These are phyloP conservation scores for Drosophila mojavensis DNA, from an alignment of 1,140 invertebrate species.

Conservation along the genomic window DNA sequence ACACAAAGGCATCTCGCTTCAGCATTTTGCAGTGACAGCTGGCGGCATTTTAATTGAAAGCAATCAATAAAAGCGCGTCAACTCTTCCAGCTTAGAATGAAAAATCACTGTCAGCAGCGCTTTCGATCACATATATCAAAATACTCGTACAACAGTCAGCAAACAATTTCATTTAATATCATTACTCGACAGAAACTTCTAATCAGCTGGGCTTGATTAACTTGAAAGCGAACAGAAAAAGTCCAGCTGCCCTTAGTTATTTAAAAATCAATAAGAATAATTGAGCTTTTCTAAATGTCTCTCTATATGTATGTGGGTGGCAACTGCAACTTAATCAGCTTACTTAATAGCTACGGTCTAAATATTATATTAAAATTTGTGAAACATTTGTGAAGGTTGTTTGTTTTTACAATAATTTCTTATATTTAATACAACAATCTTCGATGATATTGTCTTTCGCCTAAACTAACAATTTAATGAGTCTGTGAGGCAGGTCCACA, in stretches of 20 bases:
- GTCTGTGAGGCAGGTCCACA: too few species aligned
- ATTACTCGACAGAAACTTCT: background rate
- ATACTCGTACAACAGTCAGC: background rate
- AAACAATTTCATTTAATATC: background rate
- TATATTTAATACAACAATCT: too few species aligned
- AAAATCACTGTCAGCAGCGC: constrained; percentile 2
- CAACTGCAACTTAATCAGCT: background rate
- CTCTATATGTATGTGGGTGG: too few species aligned
- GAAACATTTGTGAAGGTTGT: too few species aligned
- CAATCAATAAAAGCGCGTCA: constrained; percentile 61
- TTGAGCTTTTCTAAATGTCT: background rate
- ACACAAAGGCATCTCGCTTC: constrained; percentile 70
- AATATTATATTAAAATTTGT: too few species aligned
- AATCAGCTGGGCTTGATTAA: background rate
- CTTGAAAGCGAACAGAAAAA: background rate
- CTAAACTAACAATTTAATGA: too few species aligned
- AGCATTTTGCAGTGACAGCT: constrained; percentile 60
- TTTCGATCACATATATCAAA: background rate
- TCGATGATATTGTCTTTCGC: too few species aligned
- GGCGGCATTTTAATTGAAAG: constrained; percentile 78
- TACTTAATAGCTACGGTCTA: too few species aligned
- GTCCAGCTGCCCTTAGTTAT: background rate
- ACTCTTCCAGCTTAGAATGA: constrained; percentile 3
- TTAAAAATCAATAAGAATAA: background rate
- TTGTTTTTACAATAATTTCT: too few species aligned